phyloP scores from a whole-genome alignment of 2,797 vertebrate species.

The Pseudocheirus occidentalis region DNA sequence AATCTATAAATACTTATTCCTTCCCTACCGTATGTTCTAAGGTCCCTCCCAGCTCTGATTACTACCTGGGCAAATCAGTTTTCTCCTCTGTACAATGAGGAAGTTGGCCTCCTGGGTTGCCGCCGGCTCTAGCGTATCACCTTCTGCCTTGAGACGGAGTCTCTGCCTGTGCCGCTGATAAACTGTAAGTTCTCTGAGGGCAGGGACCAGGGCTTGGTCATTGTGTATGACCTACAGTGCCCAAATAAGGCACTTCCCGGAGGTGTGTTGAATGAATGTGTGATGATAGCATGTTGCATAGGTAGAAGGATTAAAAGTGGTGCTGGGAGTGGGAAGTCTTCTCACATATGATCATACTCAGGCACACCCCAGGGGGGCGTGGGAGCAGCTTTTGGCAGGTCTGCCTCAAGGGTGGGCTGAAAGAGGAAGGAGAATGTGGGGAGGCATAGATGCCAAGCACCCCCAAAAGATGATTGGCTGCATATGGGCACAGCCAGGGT shows the following conservation, averaged over 20 bases:
- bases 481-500: neutral
- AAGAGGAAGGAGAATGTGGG: neutral
- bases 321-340: neutral
- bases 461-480: neutral
- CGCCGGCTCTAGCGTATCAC: too few relatives aligned
- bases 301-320: neutral
- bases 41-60: neutral
- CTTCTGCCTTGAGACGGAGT: neutral
- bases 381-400: neutral
- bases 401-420: neutral
- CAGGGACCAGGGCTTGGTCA: neutral
- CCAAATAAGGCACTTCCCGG: too few relatives aligned
- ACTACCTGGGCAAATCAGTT: neutral
- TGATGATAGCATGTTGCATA: neutral
- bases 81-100: neutral
- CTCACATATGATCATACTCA: neutral
- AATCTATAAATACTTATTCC: neutral
- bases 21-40: neutral
- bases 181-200: neutral
- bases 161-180: neutral
- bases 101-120: neutral
- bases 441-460: neutral
- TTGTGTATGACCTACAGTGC: neutral
- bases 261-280: neutral
- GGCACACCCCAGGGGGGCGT: neutral